A percentile compares a stretch with the other conserved stretches of the same genome.
phyloP scores from a whole-genome alignment of 2,113 vertebrate genomes.

The Gavia stellata region DNA sequence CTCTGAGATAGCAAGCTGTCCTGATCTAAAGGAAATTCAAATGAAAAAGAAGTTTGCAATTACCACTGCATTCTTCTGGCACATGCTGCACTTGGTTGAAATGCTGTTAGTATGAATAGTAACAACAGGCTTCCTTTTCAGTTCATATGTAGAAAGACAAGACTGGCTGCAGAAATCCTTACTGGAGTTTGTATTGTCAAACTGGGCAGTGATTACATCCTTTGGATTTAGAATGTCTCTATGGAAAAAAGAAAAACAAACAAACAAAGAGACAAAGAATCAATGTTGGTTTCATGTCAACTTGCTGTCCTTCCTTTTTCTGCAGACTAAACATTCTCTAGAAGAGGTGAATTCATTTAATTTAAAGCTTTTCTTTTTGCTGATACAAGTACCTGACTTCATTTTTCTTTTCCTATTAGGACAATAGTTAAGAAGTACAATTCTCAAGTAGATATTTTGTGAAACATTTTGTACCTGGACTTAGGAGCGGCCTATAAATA shows the following conservation, averaged over 20 bases:
- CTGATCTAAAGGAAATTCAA: neutral
- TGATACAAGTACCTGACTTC: neutral
- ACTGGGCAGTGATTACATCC: constrained; percentile 88
- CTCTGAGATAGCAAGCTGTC: neutral
- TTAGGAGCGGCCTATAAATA: neutral
- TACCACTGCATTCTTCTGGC: constrained; percentile 86
- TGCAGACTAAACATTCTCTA: neutral
- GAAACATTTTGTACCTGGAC: neutral
- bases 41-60: neutral
- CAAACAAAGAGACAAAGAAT: neutral
- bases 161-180: constrained; percentile 94
- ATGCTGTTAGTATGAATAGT: constrained; percentile 75
- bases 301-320: neutral
- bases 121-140: constrained; percentile 78
- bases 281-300: neutral
- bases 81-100: constrained; percentile 90
- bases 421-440: neutral
- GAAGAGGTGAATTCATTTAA: neutral
- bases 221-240: constrained; percentile 89
- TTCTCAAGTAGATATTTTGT: neutral
- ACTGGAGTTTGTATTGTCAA: constrained; percentile 80
- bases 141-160: constrained; percentile 84
- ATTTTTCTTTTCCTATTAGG: neutral
- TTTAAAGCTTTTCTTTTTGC: neutral
- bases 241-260: neutral